Evolutionary conservation across 1,140 invertebrate genomes (phyloP).

Genomic region (Leptopilina clavipes): DNA sequence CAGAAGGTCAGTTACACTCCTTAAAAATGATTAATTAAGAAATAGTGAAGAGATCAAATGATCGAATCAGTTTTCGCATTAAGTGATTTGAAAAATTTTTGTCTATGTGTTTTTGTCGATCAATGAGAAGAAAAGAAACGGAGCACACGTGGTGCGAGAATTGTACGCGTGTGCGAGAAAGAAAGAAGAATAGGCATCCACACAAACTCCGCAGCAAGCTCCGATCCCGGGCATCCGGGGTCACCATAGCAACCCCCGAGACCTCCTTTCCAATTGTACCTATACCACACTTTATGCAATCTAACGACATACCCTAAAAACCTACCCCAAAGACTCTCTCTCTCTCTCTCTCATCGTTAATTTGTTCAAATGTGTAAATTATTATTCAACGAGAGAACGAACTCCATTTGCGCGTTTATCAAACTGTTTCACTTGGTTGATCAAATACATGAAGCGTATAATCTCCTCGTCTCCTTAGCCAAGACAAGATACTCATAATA

Average conservation of each 20-base stretch:
- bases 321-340: constrained; percentile 23
- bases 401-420: constrained; percentile 11
- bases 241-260: constrained; percentile 65
- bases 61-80: background rate
- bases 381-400: background rate
- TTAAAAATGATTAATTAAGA: background rate
- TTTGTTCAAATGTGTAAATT: background rate
- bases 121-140: constrained; percentile 51
- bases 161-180: constrained; percentile 48
- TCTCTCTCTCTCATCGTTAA: background rate
- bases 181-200: constrained; percentile 43
- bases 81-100: constrained; percentile 11
- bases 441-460: background rate
- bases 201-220: constrained; percentile 55
- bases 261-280: constrained; percentile 59
- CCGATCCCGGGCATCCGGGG: constrained; percentile 70
- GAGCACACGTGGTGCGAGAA: constrained; percentile 44
- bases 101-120: constrained; percentile 31
- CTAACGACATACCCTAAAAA: constrained; percentile 35
- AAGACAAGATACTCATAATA: too few relatives aligned
- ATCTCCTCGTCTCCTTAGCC: background rate
- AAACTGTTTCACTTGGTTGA: background rate
- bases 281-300: constrained; percentile 49
- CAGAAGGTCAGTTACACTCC: background rate
- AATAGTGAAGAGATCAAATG: background rate